Conservation (phyloP, 30 jellyfish, hydroid and myxozoan genomes). For the Hydra vulgaris region DNA sequence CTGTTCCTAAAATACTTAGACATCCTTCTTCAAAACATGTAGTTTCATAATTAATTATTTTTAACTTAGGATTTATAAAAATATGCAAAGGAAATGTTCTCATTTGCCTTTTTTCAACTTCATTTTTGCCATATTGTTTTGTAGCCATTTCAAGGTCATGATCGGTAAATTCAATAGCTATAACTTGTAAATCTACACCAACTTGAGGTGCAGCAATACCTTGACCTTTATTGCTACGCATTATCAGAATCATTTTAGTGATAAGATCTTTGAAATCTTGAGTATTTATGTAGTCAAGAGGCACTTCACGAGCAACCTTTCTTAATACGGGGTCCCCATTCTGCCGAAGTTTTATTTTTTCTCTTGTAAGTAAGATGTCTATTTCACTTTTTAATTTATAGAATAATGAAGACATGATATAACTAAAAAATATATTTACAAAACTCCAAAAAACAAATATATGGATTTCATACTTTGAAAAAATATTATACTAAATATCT, state of each 20-base stretch:
- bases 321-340: slow-evolving; percentile 25
- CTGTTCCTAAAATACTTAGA: slow-evolving; percentile 7
- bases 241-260: neutral
- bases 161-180: slow-evolving; percentile 23
- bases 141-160: slow-evolving; percentile 7
- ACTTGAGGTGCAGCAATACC: slow-evolving; percentile 39
- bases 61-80: slow-evolving; percentile 22
- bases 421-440: neutral
- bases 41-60: slow-evolving; percentile 5
- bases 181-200: slow-evolving; percentile 14
- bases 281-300: neutral
- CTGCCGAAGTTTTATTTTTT: slow-evolving; percentile 16
- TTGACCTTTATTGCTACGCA: slow-evolving; percentile 19
- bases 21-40: slow-evolving; percentile 33
- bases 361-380: neutral
- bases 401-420: neutral
- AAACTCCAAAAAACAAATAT: neutral
- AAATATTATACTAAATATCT: too few relatives aligned
- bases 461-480: too few relatives aligned
- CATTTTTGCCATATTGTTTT: slow-evolving; percentile 8
- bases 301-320: slow-evolving; percentile 17
- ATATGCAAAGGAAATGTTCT: slow-evolving; percentile 4
- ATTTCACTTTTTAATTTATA: slow-evolving; percentile 9
- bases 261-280: slow-evolving; percentile 10
- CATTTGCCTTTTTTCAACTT: slow-evolving; percentile 21